A percentile compares a stretch with the other conserved stretches of the same genome.
Conservation (phyloP, 2,113 vertebrate species). For the Sciurus niger region DNA sequence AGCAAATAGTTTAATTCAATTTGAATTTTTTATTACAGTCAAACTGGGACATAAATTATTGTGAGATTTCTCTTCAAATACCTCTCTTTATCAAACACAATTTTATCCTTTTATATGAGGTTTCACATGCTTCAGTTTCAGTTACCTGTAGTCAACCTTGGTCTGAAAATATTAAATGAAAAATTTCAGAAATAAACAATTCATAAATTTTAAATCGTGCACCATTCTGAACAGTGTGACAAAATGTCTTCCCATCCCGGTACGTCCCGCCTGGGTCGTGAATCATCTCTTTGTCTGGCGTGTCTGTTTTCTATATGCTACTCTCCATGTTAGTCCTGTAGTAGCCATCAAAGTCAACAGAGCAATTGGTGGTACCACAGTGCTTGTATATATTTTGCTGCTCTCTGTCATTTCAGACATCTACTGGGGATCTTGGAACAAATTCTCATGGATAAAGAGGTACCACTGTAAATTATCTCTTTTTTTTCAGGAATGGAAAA, state of each 20-base stretch:
- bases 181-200: not conserved
- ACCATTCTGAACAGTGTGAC: not conserved
- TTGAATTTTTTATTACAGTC: conserved; percentile 22
- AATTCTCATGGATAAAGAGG: not conserved
- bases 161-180: not conserved
- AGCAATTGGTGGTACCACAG: not conserved
- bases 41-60: not conserved
- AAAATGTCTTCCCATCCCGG: not conserved
- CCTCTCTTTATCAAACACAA: not conserved
- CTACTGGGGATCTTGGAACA: not conserved
- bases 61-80: not conserved
- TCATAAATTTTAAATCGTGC: not conserved
- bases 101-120: not conserved
- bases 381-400: not conserved
- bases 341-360: not conserved
- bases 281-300: not conserved
- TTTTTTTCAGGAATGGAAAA: not conserved
- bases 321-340: not conserved
- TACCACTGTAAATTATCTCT: not conserved
- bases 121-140: not conserved
- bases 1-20: conserved; percentile 15
- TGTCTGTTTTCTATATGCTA: too few relatives aligned
- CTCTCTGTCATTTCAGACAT: not conserved
- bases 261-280: too few relatives aligned
- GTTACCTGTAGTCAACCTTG: not conserved